Base-by-base conservation (phyloP, 2,113 vertebrate species). In the Misgurnus mizolepis region DNA sequence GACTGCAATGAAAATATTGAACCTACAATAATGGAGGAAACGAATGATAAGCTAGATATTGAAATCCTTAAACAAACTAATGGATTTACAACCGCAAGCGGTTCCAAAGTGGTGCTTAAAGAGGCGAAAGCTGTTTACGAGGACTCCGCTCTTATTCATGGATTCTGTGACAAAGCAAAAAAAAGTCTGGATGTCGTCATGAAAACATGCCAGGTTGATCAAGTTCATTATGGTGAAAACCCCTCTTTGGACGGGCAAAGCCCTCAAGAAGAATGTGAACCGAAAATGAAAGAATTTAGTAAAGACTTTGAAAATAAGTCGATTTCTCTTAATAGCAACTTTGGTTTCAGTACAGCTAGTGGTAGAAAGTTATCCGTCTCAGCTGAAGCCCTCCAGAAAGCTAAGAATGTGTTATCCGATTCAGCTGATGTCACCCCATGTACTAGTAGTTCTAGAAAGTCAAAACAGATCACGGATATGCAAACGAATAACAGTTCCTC, bases 311-410 rank as follows among this genome's bases (percentile, higher is more conserved):
- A 60, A 58, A 55, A 15, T 60, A 64, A 79, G 72, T 82, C 22
- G 11, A 11, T 82, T 78, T 69, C 64, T 22, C 53, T 70, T 73
- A 11, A 70, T 78, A 77, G 83, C 66, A 75, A 73, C 68, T 89
- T 86, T 87, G 95, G 93, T 45, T 96, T 96, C 89, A 95, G 83
- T 79, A 94, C 93, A 79, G 93, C 92, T 83, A 92, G 92, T 86
- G 93, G 93, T 83, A 94, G 93, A 82, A 82, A 60, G 1, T 92
- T 95, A 39, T 78, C 72, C 0, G 47, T 95, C 79, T 94, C 94
- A 65, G 79, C 92, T 84, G 88, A 82, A 71, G 88, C 93, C 68
- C 86, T 94, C 78, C 49, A 90, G 55, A 92, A 89, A 89, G 93
- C 90, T 70, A 94, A 91, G 40, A 86, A 85, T 27, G 75, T 93